These are phyloP conservation scores for Athene cunicularia DNA, from an alignment of 2,113 vertebrate species.

Conservation along the genomic window DNA sequence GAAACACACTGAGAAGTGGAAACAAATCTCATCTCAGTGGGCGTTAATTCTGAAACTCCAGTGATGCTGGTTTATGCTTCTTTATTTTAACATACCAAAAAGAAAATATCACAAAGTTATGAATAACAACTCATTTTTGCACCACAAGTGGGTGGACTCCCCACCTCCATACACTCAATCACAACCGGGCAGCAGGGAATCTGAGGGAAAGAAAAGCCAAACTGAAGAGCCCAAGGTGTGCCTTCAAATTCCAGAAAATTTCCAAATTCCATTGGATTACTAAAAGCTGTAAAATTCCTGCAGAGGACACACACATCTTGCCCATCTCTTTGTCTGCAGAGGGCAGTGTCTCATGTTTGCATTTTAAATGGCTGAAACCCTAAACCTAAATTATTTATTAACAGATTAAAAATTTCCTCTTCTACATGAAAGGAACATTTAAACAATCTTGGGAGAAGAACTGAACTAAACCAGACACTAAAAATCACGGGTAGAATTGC, in stretches of 20 bases:
- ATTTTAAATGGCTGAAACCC: background rate
- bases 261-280: background rate
- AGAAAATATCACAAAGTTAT: background rate
- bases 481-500: background rate
- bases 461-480: background rate
- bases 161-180: rapidly evolving
- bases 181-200: background rate
- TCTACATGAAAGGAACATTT: background rate
- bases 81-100: background rate
- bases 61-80: background rate
- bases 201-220: background rate
- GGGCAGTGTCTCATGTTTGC: slow-evolving; percentile 34
- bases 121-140: background rate
- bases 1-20: background rate
- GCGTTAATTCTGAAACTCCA: background rate
- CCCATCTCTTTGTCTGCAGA: slow-evolving; percentile 35
- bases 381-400: slow-evolving; percentile 41
- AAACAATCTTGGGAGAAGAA: background rate
- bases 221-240: background rate
- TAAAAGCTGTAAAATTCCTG: background rate
- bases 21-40: background rate
- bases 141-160: background rate
- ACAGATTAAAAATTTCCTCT: slow-evolving; percentile 13
- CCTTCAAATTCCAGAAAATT: background rate
- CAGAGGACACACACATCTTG: background rate